Evolutionary conservation across 2,888 invertebrate species (phyloP), one percentile per base, ranked within the genome.

Genomic region (Tiphia femorata): DNA sequence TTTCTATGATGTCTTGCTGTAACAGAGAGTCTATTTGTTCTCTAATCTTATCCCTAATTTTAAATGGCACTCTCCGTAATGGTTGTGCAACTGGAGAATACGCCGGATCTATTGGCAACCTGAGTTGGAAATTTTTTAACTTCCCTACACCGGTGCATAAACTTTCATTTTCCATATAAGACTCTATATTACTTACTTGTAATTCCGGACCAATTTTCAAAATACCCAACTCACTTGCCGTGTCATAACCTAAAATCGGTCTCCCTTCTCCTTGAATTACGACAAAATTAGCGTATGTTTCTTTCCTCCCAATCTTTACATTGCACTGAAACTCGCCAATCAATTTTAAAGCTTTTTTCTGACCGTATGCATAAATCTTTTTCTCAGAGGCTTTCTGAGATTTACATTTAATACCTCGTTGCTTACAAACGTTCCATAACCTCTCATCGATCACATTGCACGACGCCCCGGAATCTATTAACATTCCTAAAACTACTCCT

Each of bases 1-100:
- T 35, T 51, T 74, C 73, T 2, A 75, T 62, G 17, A 75, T 73
- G 41, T 72, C 74, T 3, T 47, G 20, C 0, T 67, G 55, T 10
- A 67, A 12, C 8, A 66, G 50, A 35, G 72, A 62, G 12, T 71
- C 37, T 19, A 78, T 49, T 52, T 75, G 67, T 3, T 38, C 20
- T 5, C 73, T 62, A 7, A 79, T 67, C 40, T 70, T 66, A 6
- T 52, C 40, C 35, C 68, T 63, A 16, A 80, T 49, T 4, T 77
- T 71, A 33, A 73, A 67, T n/a, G 80, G 80, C 12, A 78, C 48
- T 29, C 78, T 53, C 23, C 78, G 57, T 48, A 72, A 57, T 38
- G 76, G 76, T 58, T 80, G 79, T 19, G 58, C 56, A 21, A 79
- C 66, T 21, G 80, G 77, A 35, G 61, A 70, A 4, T 71, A 49